Evolutionary conservation across 1,140 invertebrate genomes (phyloP), one percentile per base, ranked within the genome.

Genomic region (Drosophila bocki): DNA sequence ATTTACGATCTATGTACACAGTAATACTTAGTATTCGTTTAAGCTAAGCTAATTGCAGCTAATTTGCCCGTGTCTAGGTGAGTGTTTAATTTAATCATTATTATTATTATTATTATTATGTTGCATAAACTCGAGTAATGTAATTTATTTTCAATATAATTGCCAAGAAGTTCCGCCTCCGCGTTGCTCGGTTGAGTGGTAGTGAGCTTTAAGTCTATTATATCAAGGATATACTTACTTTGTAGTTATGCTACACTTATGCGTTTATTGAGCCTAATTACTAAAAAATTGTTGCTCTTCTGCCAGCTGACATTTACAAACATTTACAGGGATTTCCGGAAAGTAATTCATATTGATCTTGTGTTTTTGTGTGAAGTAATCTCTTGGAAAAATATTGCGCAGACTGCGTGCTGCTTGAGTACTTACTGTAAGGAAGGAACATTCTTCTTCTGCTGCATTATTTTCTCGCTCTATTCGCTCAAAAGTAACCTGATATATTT

Each of bases 381-480:
- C 33, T 48, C 32, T 58, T 59, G n/a, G 37, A 44, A 75, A 26
- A 65, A 54, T 78, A 50, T 58, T 35, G 35, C 32, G n/a, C 72
- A 29, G 12, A 57, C 41, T 48, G 39, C 41, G 29, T 26, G 42
- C 44, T 54, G 29, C 57, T 13, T 75, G 42, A 80, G 76, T 84
- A 69, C 78, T 79, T 85, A 86, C 78, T 71, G 47, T 80, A 87
- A 87, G 80, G 75, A 86, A 86, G 82, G 82, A 86, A 86, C 82
- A 63, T 71, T 82, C 78, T 51, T 83, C 70, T 74, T 42, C 51
- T 57, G 29, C 53, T 47, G 32, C 53, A 53, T 50, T 57, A 9
- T 56, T 59, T 13, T 54, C 12, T 59, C 17, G 12, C n/a, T 54
- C 4, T 17, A 44, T 32, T n/a, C n/a, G 42, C 22, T 8, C 26